Evolutionary conservation across 2,888 invertebrate species (phyloP), one percentile per base, ranked within the genome.

Genomic region (Mamestra brassicae): DNA sequence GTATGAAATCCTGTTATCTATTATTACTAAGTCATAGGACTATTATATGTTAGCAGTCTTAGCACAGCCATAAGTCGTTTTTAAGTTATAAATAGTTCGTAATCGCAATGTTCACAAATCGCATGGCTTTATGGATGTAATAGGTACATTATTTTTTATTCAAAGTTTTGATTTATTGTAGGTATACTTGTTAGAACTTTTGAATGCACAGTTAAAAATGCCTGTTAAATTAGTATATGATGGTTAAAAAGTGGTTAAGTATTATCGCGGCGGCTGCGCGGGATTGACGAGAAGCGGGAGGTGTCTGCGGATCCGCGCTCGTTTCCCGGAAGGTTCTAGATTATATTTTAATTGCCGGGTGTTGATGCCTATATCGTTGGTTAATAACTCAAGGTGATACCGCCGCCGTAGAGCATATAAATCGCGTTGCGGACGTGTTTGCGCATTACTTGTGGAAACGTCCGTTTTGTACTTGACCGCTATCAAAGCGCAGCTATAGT

Each of bases 291-390:
- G 87, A 76, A 85, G 76, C 81, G 77, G 80, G 80, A 81, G 80
- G 81, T 76, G 83, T 85, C 82, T 84, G 85, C 81, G 76, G 80
- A 87, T 85, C 81, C 57, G 50, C 45, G 85, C 84, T 81, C 83
- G 84, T 91, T 95, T 95, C 95, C 93, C 89, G 94, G 95, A 95
- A 95, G 95, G 94, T 89, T 89, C 87, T 86, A 89, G 86, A 89
- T 90, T 88, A 90, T 86, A 88, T 90, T 91, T 92, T 95, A 94
- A 95, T 95, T 92, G 90, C 89, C 81, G 68, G 75, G 87, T 89
- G 89, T 89, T 88, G 84, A 88, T 85, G 90, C 88, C 83, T 78
- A 86, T 89, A 90, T 92, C 90, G 91, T 92, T 89, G 86, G 82
- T 88, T 89, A 88, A 89, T 91, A 89, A 90, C 78, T 90, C 89